Evolutionary conservation across 2,797 vertebrate genomes (phyloP), one percentile per base, ranked within the genome.

Genomic region (Hoplostethus mediterraneus): DNA sequence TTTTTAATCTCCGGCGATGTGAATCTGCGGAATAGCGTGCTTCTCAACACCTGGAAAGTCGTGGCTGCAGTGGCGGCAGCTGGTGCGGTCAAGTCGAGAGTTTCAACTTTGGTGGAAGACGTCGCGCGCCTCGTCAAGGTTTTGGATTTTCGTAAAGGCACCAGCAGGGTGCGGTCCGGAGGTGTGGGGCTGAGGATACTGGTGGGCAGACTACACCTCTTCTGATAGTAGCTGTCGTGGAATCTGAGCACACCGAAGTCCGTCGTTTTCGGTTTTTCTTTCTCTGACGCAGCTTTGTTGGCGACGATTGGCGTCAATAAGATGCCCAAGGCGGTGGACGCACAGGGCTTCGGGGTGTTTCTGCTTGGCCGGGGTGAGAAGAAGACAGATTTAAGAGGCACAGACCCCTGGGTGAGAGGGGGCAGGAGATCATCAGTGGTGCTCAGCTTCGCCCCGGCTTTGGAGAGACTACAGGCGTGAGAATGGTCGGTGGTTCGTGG

Each of bases 1-100:
- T 87, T 90, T 75, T 89, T 91, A 1, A 95, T 84, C 75, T 94
- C 92, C 0, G 91, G 93, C 51, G 91, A 93, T 13, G 94, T 94
- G 30, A 95, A 94, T 13, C 93, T 84, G 17, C 94, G 86, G 0
- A 94, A 56, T 13, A 95, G 79, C 81, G 86, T 94, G 88, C 82
- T 89, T 40, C 93, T 75, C 30, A 94, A 25, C 16, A 63, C 64
- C 0, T 91, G 87, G 36, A 93, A 86, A 5, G 91, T 79, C 1
- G 57, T 54, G 14, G 68, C 44, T 31, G 86, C 12, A 8, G 73
- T 12, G 5, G 62, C 25, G 6, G 62, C 30, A 12, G 73, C 5
- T 0, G 64, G 44, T 13, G 69, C 10, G 1, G 30, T n/a, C 1
- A 49, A 2, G 1, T 49, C 81, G 3, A 2, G 25, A 36, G 62